phyloP scores from a whole-genome alignment of 2,888 invertebrate species.

The Scaptomyza cyrtandrae region DNA sequence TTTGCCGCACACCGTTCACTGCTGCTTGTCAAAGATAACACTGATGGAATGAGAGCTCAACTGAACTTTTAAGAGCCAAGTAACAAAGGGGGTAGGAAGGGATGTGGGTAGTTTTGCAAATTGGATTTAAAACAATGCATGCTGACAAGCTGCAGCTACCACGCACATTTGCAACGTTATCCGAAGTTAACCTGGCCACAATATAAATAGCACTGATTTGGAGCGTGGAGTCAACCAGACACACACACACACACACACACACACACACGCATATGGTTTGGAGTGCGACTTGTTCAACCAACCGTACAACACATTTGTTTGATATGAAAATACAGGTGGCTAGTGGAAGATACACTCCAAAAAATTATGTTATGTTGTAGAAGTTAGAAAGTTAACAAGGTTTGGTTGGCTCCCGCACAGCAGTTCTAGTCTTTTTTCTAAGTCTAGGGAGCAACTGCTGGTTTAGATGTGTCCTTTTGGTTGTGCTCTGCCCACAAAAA shows the following conservation, averaged over 20 bases:
- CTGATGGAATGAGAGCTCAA: slow-evolving; percentile 23
- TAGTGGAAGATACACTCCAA: neutral
- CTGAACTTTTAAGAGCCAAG: slow-evolving; percentile 37
- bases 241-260: too few species aligned
- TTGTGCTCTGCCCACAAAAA: slow-evolving; percentile 66
- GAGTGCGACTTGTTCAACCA: slow-evolving; percentile 67
- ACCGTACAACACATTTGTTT: slow-evolving; percentile 76
- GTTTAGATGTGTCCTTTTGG: slow-evolving; percentile 23
- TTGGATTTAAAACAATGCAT: slow-evolving; percentile 37
- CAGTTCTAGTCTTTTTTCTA: neutral
- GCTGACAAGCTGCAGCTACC: slow-evolving; percentile 55
- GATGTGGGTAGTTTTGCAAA: slow-evolving; percentile 54
- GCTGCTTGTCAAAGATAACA: slow-evolving; percentile 53
- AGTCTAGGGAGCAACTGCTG: slow-evolving; percentile 7
- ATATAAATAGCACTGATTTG: slow-evolving; percentile 79
- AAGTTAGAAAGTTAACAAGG: neutral
- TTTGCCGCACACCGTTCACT: slow-evolving; percentile 29
- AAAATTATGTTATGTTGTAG: neutral
- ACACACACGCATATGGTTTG: neutral
- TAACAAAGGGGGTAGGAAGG: neutral
- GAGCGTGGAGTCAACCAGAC: slow-evolving; percentile 11
- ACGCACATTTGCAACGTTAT: slow-evolving; percentile 6
- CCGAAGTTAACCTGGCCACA: slow-evolving; percentile 46
- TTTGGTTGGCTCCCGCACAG: neutral
- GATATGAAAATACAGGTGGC: slow-evolving; percentile 68